Percentiles rank a stretch among this genome's conserved stretches.
These are phyloP conservation scores for Cydia fagiglandana DNA, from an alignment of 1,140 invertebrate genomes.

Conservation along the genomic window DNA sequence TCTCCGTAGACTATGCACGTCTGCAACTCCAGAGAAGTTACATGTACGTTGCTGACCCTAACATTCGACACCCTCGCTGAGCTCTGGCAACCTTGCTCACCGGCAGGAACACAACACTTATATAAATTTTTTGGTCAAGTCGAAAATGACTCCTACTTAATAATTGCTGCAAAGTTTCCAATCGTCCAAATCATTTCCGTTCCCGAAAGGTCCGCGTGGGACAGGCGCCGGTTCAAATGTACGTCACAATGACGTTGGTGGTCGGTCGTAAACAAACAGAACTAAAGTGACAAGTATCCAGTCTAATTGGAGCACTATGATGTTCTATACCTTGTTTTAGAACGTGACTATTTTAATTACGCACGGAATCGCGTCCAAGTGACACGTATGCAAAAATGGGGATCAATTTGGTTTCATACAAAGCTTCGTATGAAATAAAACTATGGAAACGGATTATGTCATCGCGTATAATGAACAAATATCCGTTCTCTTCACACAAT, in stretches of 20 bases:
- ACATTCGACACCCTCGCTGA: too few relatives aligned
- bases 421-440: too few relatives aligned
- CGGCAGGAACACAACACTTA: too few relatives aligned
- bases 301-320: conserved; percentile 21
- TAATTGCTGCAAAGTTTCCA: not conserved
- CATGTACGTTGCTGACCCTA: too few relatives aligned
- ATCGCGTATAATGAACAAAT: too few relatives aligned
- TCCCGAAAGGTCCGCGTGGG: not conserved
- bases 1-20: too few relatives aligned
- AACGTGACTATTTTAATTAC: conserved; percentile 33
- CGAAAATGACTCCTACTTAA: not conserved
- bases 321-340: conserved; percentile 3
- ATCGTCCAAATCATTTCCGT: not conserved
- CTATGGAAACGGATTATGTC: too few relatives aligned
- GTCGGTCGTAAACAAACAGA: conserved; percentile 12
- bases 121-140: not conserved
- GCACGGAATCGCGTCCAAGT: conserved; percentile 8
- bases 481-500: too few relatives aligned
- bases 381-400: too few relatives aligned
- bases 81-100: too few relatives aligned
- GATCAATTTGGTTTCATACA: too few relatives aligned
- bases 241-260: conserved; percentile 7
- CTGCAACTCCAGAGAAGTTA: too few relatives aligned
- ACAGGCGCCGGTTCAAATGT: not conserved
- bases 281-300: conserved; percentile 2